These are phyloP conservation scores for Arctocebus calabarensis DNA, from an alignment of 2,797 vertebrate species.

Conservation along the genomic window DNA sequence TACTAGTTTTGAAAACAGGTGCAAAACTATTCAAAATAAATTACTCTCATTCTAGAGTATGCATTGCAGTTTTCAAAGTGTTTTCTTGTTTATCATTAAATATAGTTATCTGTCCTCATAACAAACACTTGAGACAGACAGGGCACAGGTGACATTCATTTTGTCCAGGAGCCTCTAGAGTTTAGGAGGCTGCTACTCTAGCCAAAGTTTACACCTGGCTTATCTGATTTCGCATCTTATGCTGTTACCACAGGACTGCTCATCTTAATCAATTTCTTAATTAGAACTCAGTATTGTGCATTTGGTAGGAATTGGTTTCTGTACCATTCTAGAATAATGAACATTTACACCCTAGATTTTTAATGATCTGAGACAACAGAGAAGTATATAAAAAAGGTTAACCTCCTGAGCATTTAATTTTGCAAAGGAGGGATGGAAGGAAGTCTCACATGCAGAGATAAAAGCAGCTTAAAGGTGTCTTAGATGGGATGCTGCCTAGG, in stretches of 20 bases:
- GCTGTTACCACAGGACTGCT: not conserved
- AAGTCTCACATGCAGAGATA: not conserved
- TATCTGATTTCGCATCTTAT: not conserved
- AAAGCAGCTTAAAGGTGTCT: not conserved
- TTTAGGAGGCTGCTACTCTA: not conserved
- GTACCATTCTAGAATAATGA: constrained; percentile 54
- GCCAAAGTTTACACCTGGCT: not conserved
- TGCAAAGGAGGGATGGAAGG: not conserved
- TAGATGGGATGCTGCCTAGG: not conserved
- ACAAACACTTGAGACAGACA: not conserved
- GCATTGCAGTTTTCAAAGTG: not conserved
- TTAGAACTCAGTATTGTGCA: not conserved
- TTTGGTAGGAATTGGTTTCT: constrained; percentile 57
- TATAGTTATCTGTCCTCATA: not conserved
- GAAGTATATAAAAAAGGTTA: constrained; percentile 54
- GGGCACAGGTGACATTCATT: fast-evolving
- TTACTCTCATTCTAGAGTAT: not conserved
- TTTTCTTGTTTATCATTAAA: not conserved
- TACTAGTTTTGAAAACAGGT: not conserved
- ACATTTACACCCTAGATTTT: constrained; percentile 27
- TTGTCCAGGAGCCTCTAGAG: not conserved
- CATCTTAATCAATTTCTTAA: not conserved
- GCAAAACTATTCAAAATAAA: not conserved
- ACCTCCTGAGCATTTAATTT: not conserved
- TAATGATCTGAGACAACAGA: constrained; percentile 52